Evolutionary conservation across 2,888 invertebrate species (phyloP).

Genomic region (Dynastes tityus): DNA sequence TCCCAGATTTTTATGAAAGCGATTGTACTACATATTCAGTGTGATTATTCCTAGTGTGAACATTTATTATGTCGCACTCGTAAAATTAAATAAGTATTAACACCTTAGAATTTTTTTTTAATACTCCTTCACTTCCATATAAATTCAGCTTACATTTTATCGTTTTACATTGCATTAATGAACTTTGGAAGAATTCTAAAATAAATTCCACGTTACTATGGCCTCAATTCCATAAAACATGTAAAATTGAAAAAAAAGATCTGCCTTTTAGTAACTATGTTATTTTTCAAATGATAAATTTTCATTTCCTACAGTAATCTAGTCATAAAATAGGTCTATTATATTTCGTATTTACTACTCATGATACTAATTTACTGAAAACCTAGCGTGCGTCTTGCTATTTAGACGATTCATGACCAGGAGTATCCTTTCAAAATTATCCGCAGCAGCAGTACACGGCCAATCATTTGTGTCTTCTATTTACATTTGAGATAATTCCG

Average conservation of each 20-base stretch:
- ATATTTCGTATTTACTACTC: constrained; percentile 19
- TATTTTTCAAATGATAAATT: neutral
- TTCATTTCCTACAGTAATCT: constrained; percentile 2
- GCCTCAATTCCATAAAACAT: too few species aligned
- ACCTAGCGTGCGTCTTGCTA: constrained; percentile 37
- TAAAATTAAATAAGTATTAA: too few species aligned
- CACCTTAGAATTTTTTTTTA: too few species aligned
- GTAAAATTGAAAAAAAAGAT: neutral
- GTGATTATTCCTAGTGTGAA: too few species aligned
- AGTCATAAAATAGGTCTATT: constrained; percentile 15
- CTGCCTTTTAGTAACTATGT: neutral
- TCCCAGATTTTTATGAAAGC: too few species aligned
- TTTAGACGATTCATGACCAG: constrained; percentile 40
- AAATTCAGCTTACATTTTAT: too few species aligned
- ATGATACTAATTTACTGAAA: constrained; percentile 23
- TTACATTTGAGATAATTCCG: constrained; percentile 46
- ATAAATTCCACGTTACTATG: too few species aligned
- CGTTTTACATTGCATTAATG: too few species aligned
- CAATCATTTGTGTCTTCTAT: constrained; percentile 43
- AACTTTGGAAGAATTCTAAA: too few species aligned
- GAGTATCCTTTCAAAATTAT: constrained; percentile 44
- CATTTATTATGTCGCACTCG: too few species aligned
- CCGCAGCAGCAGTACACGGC: constrained; percentile 22
- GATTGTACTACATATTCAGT: too few species aligned
- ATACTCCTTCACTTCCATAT: too few species aligned